Evolutionary conservation across 2,888 invertebrate genomes (phyloP).

Genomic region (Amiota communis): DNA sequence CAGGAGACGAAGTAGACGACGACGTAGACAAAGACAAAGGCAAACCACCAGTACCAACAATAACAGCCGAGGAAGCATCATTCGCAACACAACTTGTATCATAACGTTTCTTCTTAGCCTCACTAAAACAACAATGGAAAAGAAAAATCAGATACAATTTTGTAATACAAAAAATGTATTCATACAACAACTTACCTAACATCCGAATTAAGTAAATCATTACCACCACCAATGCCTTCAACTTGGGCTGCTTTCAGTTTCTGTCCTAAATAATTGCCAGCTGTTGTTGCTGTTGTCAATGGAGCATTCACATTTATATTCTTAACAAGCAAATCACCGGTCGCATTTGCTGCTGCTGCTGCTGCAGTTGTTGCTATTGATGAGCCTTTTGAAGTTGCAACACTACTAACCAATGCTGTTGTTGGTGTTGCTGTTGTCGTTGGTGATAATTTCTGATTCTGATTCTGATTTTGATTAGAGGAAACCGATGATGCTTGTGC

Average conservation of each 20-base stretch:
- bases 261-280: slow-evolving; percentile 68
- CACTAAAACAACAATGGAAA: slow-evolving; percentile 57
- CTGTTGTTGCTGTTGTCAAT: slow-evolving; percentile 66
- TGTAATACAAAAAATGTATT: not conserved
- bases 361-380: too few species aligned
- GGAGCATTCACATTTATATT: slow-evolving; percentile 41
- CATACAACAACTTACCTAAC: slow-evolving; percentile 63
- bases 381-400: not conserved
- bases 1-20: slow-evolving; percentile 50
- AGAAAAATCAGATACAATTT: slow-evolving; percentile 23
- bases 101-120: slow-evolving; percentile 71
- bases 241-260: slow-evolving; percentile 70
- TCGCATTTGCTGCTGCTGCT: too few species aligned
- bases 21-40: slow-evolving; percentile 13
- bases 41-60: too few species aligned
- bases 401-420: slow-evolving; percentile 27
- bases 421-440: slow-evolving; percentile 41
- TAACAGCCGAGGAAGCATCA: slow-evolving; percentile 7
- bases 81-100: not conserved
- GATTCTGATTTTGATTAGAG: not conserved
- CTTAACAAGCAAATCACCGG: not conserved
- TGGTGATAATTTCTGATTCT: too few species aligned
- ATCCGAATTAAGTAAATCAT: slow-evolving; percentile 66
- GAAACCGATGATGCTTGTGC: slow-evolving; percentile 13
- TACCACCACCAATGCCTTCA: slow-evolving; percentile 67